Conservation (phyloP, 2,888 invertebrate genomes). For the Hypselothyrea guttata region DNA sequence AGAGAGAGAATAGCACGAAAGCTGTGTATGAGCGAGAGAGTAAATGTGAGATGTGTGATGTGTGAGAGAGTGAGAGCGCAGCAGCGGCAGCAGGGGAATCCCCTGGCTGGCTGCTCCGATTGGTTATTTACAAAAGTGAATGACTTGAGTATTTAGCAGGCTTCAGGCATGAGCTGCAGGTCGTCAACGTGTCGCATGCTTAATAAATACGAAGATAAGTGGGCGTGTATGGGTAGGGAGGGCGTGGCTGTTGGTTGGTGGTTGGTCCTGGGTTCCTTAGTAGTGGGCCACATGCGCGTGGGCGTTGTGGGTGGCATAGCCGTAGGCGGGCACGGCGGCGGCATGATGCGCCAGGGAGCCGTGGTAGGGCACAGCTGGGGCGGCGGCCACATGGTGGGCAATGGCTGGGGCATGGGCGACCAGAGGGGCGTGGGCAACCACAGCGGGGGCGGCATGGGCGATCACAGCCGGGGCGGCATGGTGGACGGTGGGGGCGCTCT, state of each 20-base stretch:
- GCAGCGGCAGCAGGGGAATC: conserved; percentile 22
- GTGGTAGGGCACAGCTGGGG: conserved; percentile 74
- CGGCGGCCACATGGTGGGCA: conserved; percentile 78
- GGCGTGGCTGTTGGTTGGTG: conserved; percentile 23
- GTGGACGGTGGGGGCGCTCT: conserved; percentile 81
- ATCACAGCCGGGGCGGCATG: conserved; percentile 71
- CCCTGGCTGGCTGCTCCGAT: conserved; percentile 14
- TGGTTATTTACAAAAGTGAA: conserved; percentile 47
- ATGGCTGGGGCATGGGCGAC: conserved; percentile 66
- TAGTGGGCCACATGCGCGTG: conserved; percentile 79
- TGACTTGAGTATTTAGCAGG: conserved; percentile 71
- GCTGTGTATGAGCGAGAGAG: conserved; percentile 46
- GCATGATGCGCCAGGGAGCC: conserved; percentile 78
- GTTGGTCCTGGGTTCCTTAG: conserved; percentile 54
- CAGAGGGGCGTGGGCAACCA: conserved; percentile 58
- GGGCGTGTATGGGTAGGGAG: conserved; percentile 18
- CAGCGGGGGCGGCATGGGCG: conserved; percentile 59
- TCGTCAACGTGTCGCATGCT: conserved; percentile 55
- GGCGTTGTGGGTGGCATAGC: conserved; percentile 78
- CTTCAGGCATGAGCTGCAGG: conserved; percentile 3
- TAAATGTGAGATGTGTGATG: conserved; percentile 11
- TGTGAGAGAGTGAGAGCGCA: conserved; percentile 24
- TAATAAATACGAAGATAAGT: conserved; percentile 65
- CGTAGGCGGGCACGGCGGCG: conserved; percentile 74
- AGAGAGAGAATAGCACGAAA: conserved; percentile 64